phyloP scores from a whole-genome alignment of 2,797 vertebrate species.

The Brachyalestes nurse region DNA sequence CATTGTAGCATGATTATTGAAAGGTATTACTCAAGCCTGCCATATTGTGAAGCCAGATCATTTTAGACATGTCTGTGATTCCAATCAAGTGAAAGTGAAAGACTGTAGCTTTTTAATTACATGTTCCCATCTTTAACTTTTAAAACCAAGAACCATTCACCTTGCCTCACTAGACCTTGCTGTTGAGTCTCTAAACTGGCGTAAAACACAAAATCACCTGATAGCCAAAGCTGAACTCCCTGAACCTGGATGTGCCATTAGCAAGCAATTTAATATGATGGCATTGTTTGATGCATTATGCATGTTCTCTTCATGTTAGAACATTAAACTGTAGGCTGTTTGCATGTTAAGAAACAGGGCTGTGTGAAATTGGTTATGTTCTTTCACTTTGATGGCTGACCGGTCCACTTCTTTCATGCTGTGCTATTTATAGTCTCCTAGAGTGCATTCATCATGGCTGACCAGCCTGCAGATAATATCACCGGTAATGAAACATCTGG shows the following conservation, averaged over 20 bases:
- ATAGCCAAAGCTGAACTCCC: neutral
- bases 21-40: no score
- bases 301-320: neutral
- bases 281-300: neutral
- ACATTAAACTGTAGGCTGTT: neutral
- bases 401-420: slow-evolving; percentile 47
- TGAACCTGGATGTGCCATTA: neutral
- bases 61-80: neutral
- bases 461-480: slow-evolving; percentile 53
- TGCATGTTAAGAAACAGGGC: neutral
- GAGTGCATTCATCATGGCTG: slow-evolving; percentile 55
- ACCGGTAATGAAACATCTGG: slow-evolving; percentile 57
- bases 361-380: slow-evolving; percentile 28
- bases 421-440: slow-evolving; percentile 52
- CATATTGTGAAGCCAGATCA: neutral
- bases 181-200: neutral
- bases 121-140: neutral
- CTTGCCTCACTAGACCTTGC: neutral
- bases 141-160: neutral
- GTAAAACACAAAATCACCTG: neutral
- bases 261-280: neutral
- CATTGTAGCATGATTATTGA: neutral
- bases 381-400: slow-evolving; percentile 36
- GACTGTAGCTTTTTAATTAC: neutral
- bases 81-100: no score